phyloP scores from a whole-genome alignment of 1,140 invertebrate genomes.

The Listronotus oregonensis region DNA sequence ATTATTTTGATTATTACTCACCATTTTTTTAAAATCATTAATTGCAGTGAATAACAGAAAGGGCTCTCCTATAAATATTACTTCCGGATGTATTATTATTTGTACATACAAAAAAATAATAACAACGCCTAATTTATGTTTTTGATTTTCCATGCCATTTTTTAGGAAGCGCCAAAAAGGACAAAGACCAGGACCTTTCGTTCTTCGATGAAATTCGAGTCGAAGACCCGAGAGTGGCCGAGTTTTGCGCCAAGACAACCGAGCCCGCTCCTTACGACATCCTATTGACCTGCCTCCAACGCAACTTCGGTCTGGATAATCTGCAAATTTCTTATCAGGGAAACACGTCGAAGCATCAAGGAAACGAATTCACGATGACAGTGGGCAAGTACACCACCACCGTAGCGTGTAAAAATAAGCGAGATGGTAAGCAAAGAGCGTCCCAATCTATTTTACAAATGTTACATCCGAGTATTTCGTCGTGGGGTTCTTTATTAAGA shows the following conservation, averaged over 20 bases:
- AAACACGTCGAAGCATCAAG: conserved; percentile 87
- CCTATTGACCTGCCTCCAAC: conserved; percentile 87
- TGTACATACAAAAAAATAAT: no score
- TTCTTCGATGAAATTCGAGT: conserved; percentile 94
- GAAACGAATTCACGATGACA: conserved; percentile 93
- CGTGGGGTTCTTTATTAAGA: conserved; percentile 92
- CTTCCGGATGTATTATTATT: no score
- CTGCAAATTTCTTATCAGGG: conserved; percentile 82
- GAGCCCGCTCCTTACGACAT: conserved; percentile 95
- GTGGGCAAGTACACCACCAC: conserved; percentile 90
- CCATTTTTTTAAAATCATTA: no score
- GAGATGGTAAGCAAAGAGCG: conserved; percentile 95
- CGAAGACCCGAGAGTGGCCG: conserved; percentile 89
- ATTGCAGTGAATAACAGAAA: no score
- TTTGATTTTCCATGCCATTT: conserved; percentile 1
- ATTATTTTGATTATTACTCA: no score
- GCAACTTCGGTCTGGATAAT: conserved; percentile 90
- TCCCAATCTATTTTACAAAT: conserved; percentile 91
- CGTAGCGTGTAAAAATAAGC: conserved; percentile 93
- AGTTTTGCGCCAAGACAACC: conserved; percentile 92
- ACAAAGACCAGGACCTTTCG: conserved; percentile 66
- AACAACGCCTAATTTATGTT: no score
- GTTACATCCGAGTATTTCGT: conserved; percentile 89
- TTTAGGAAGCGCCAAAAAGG: conserved; percentile 54
- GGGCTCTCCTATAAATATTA: no score